phyloP scores from a whole-genome alignment of 2,113 vertebrate species.

The Amphilophus citrinellus region DNA sequence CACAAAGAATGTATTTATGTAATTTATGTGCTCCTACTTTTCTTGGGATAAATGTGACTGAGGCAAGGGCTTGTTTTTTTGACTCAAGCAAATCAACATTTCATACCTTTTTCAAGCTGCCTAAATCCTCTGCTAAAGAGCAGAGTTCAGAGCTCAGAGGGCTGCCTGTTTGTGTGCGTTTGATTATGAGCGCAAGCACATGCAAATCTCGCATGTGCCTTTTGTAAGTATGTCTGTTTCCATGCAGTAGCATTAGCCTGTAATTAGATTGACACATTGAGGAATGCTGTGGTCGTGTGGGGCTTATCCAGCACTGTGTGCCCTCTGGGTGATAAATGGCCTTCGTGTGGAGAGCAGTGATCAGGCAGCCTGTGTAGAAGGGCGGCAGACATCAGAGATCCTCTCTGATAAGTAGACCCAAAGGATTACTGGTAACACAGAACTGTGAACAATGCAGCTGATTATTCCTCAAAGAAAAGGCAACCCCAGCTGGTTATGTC shows the following conservation, averaged over 20 bases:
- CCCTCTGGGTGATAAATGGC: slow-evolving; percentile 63
- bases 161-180: slow-evolving; percentile 4
- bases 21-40: slow-evolving; percentile 28
- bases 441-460: slow-evolving; percentile 56
- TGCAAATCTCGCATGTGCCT: slow-evolving; percentile 16
- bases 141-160: slow-evolving; percentile 55
- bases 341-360: slow-evolving; percentile 32
- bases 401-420: slow-evolving; percentile 24
- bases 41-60: slow-evolving; percentile 27
- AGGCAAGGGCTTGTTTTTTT: slow-evolving; percentile 60
- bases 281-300: slow-evolving; percentile 54
- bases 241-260: slow-evolving; percentile 58
- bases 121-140: slow-evolving; percentile 54
- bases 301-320: slow-evolving; percentile 40
- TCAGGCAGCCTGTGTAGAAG: slow-evolving; percentile 31
- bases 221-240: slow-evolving; percentile 43
- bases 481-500: slow-evolving; percentile 18
- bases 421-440: slow-evolving; percentile 35
- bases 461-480: slow-evolving; percentile 58
- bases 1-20: slow-evolving; percentile 8
- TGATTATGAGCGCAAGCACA: slow-evolving; percentile 44
- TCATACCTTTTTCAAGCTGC: slow-evolving; percentile 35
- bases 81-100: slow-evolving; percentile 34
- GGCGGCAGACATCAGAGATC: slow-evolving; percentile 52
- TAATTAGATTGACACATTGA: slow-evolving; percentile 70